Base-by-base conservation (phyloP, 1,140 invertebrate genomes). In the Tyrophagus putrescentiae region DNA sequence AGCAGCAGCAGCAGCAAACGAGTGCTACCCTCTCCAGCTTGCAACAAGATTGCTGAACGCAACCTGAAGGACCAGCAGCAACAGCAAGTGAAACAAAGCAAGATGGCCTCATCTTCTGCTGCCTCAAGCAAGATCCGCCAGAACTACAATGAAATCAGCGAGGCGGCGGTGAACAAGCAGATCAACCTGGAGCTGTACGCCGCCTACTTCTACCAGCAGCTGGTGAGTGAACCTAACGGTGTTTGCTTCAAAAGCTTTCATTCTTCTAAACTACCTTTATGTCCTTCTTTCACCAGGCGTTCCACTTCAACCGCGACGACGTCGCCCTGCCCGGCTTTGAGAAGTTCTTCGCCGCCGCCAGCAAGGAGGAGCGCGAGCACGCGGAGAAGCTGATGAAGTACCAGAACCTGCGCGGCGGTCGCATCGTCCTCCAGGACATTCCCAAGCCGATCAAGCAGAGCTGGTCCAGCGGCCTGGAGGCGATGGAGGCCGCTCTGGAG, bases 171-270 rank as follows among this genome's bases (percentile, higher is more conserved):
- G 36, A 90, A 91, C 70, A 80, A 82, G 54, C 87, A 91, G 72
- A 90, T 92, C 66, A 91, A 91, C 72, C 73, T 88, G 77, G 87
- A 92, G 71, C 70, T 92, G 3, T 81, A 83, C 65, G 85, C 87
- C 6, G 82, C 80, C 70, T 90, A 92, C 70, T 79, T 80, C 28
- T 91, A 92, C 72, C 70, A 86, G 69, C 80, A 82, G 21, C 85
- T 91, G 84, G 60, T 60, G 44, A 32, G 34, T 42, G 13, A 39
- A 39, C n/a, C 13, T 13, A 39, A 13, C n/a, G n/a, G 13, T 13
- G 36, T 39, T 39, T 39, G 36, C 36, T 13, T 39, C n/a, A 39
- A 39, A 13, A n/a, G 13, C 36, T n/a, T n/a, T n/a, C n/a, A n/a
- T 39, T 39, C 36, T 39, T 13, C 36, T 39, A 39, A 13, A 13